Percentiles rank a stretch among this genome's conserved stretches.
These are phyloP conservation scores for Crambe crambe DNA, from an alignment of 37 sponge, comb jelly and placozoan species.

Conservation along the genomic window DNA sequence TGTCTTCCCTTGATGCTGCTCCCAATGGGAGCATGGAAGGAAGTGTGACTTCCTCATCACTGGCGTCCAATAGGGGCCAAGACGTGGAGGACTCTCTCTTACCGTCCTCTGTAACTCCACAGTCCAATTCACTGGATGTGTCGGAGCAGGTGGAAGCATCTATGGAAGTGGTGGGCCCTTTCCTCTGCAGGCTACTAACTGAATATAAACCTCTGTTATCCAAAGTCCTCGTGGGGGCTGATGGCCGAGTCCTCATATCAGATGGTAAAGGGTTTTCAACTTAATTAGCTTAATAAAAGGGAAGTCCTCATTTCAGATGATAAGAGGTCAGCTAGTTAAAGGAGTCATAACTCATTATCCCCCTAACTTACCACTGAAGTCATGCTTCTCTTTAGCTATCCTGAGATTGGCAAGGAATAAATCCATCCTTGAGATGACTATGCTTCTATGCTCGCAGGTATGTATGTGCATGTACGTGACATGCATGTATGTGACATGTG, in stretches of 20 bases:
- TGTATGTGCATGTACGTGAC: neutral
- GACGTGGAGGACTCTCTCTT: conserved; percentile 11
- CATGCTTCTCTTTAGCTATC: conserved; percentile 26
- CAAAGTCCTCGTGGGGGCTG: conserved; percentile 44
- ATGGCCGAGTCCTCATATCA: conserved; percentile 47
- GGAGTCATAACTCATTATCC: too few species aligned
- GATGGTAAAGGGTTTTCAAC: conserved; percentile 51
- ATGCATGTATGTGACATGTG: too few species aligned
- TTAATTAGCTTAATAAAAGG: neutral
- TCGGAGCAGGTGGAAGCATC: conserved; percentile 66
- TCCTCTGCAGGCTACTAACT: conserved; percentile 49
- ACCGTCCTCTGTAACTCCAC: neutral
- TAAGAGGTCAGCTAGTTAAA: too few species aligned
- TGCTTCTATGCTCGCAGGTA: conserved; percentile 91
- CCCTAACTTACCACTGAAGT: neutral
- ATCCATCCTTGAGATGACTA: conserved; percentile 73
- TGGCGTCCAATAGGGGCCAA: neutral
- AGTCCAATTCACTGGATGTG: conserved; percentile 27
- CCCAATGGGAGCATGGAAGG: too few species aligned
- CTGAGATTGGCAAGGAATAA: conserved; percentile 32
- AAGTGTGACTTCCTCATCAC: neutral
- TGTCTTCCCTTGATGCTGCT: too few species aligned
- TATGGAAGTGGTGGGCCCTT: conserved; percentile 41
- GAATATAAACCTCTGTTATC: conserved; percentile 30
- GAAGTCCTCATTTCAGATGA: too few species aligned